Conservation (phyloP, 1,140 invertebrate genomes). For the Hylaeus anthracinus region DNA sequence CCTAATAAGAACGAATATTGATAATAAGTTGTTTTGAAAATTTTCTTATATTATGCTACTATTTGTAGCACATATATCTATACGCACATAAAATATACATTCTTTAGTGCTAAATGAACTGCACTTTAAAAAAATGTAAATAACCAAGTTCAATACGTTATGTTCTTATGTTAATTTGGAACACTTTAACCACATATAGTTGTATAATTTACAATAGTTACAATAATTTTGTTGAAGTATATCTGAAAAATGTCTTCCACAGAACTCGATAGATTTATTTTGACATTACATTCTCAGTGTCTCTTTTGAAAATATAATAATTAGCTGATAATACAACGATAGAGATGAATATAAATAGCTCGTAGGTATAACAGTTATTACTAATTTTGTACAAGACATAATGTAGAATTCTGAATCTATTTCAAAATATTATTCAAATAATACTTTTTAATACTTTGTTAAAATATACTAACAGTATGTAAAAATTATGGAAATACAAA, state of each 20-base stretch:
- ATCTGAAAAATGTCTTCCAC: constrained; percentile 35
- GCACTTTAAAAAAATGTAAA: neutral
- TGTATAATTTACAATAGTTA: neutral
- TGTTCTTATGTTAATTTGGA: neutral
- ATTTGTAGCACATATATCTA: neutral
- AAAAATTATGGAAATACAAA: constrained; percentile 4
- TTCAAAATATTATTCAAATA: neutral
- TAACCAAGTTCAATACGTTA: neutral
- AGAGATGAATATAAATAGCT: constrained; percentile 8
- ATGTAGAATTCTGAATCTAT: constrained; percentile 3
- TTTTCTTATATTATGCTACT: neutral
- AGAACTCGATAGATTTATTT: constrained; percentile 8
- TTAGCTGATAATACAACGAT: neutral
- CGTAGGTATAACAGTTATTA: constrained; percentile 25
- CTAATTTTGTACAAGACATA: constrained; percentile 6
- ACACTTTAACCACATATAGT: neutral
- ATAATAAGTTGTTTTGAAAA: neutral
- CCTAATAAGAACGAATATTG: neutral
- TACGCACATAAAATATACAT: neutral
- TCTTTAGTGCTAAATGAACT: neutral
- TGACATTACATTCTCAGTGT: constrained; percentile 1
- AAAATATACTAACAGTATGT: neutral
- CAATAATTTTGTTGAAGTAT: neutral
- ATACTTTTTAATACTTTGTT: neutral
- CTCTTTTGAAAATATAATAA: constrained; percentile 6